Evolutionary conservation across 2,888 invertebrate genomes (phyloP).

Genomic region (Caenorhabditis sulstoni): DNA sequence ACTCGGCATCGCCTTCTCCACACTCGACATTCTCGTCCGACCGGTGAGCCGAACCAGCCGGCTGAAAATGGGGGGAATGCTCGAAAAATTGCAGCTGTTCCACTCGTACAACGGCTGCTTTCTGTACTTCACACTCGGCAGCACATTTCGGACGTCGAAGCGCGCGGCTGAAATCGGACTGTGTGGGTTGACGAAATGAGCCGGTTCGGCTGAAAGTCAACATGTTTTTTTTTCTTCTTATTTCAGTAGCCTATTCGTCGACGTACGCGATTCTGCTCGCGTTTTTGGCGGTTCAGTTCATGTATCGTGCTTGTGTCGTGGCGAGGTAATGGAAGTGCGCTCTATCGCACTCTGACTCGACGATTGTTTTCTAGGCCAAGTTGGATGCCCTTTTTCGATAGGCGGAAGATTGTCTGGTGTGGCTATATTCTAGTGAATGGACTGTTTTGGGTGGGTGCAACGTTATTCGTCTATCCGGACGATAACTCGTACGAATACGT

Average conservation of each 20-base stretch:
- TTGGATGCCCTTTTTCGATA: background rate
- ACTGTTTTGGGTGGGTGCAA: slow-evolving; percentile 1
- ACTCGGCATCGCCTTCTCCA: slow-evolving; percentile 10
- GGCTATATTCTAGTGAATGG: background rate
- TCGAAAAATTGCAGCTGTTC: slow-evolving; percentile 15
- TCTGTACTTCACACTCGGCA: slow-evolving; percentile 30
- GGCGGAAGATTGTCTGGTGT: slow-evolving; percentile 13
- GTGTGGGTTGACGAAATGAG: background rate
- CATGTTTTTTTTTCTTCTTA: too few species aligned
- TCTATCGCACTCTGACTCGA: too few species aligned
- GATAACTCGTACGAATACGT: slow-evolving; percentile 5
- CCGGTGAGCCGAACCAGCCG: background rate
- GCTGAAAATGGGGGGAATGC: slow-evolving; percentile 4
- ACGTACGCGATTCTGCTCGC: background rate
- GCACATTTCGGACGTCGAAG: slow-evolving; percentile 9
- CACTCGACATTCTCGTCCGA: slow-evolving; percentile 10
- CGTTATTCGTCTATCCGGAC: background rate
- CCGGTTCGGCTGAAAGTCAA: background rate
- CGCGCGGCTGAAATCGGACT: background rate
- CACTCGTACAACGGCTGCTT: slow-evolving; percentile 41
- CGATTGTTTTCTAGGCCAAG: background rate
- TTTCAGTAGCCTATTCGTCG: slow-evolving; percentile 5
- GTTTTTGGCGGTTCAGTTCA: slow-evolving; percentile 21
- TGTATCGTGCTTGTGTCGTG: slow-evolving; percentile 11
- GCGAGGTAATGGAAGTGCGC: too few species aligned